Evolutionary conservation across 2,797 vertebrate genomes (phyloP), one percentile per base, ranked within the genome.

Genomic region (Distichodus sexfasciatus): DNA sequence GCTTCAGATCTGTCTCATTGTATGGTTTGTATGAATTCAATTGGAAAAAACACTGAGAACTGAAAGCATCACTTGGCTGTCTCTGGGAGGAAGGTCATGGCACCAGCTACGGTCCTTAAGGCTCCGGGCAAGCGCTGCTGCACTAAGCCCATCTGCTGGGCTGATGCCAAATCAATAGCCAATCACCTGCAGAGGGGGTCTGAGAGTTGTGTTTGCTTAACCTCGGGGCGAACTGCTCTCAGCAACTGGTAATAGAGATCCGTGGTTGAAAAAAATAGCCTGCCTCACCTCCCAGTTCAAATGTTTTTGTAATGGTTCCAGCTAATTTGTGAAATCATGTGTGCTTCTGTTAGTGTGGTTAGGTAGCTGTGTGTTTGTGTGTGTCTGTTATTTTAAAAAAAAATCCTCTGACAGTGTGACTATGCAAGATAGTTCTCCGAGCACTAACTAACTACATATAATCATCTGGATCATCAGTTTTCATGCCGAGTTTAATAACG

Each of bases 131-230:
- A 44, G 72, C 66, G 50, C 36, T 26, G 72, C 70, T 54, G 59
- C 26, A 7, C 12, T 6, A 12, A 23, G 71, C 74, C 78, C 69
- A 77, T 85, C 68, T 59, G 67, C 69, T 36, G 74, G 75, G 8
- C 66, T 41, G 81, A 84, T 74, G 53, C 68, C 62, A 76, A 86
- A 87, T 88, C 86, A 78, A 89, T 88, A 86, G 64, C 79, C 85
- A 86, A 86, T 89, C 85, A 85, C 75, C 47, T 29, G 28, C 70
- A 70, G 54, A 72, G 73, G 71, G 72, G 71, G 41, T 46, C 35
- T 40, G 58, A 78, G 68, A 50, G 55, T 74, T 79, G 69, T 72
- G 76, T 68, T 76, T 69, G 48, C 35, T 80, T 83, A 83, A 79
- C 70, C 77, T 71, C 15, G 12, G 41, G 69, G 73, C 80, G 70